These are phyloP conservation scores for Peromyscus californicus DNA, from an alignment of 2,113 vertebrate genomes.

Conservation along the genomic window DNA sequence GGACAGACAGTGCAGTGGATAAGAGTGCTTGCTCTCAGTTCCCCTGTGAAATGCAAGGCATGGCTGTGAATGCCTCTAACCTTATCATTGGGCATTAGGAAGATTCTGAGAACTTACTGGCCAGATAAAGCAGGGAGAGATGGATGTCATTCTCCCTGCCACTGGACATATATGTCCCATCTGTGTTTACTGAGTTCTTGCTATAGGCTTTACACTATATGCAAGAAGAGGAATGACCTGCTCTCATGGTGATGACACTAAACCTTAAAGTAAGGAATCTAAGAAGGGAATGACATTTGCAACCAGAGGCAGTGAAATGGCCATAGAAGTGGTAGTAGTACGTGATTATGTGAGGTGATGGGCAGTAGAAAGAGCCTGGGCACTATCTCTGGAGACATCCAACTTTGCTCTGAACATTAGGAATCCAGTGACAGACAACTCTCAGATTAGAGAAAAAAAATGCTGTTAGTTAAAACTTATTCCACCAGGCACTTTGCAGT, in stretches of 20 bases:
- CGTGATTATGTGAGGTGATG: neutral
- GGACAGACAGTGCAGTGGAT: neutral
- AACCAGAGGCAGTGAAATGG: neutral
- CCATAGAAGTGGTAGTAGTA: conserved; percentile 4
- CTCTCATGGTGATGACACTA: neutral
- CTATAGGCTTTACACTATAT: neutral
- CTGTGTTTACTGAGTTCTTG: neutral
- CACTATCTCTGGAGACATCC: neutral
- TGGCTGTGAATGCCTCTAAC: too few relatives aligned
- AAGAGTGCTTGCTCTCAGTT: neutral
- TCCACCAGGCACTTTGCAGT: neutral
- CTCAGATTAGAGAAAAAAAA: neutral
- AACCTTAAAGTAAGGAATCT: conserved; percentile 18
- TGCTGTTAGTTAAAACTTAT: neutral
- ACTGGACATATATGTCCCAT: neutral
- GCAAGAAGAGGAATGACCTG: neutral
- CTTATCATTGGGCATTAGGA: neutral
- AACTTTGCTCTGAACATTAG: neutral
- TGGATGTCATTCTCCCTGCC: neutral
- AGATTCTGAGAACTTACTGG: neutral
- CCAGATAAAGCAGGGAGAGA: neutral
- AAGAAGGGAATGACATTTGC: conserved; percentile 21
- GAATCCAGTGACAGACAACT: neutral
- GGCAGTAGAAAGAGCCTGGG: neutral
- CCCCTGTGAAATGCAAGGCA: neutral